A percentile compares a stretch with the other conserved stretches of the same genome.
These are phyloP conservation scores for Lycocerus yunnanus DNA, from an alignment of 2,888 invertebrate species.

Conservation along the genomic window DNA sequence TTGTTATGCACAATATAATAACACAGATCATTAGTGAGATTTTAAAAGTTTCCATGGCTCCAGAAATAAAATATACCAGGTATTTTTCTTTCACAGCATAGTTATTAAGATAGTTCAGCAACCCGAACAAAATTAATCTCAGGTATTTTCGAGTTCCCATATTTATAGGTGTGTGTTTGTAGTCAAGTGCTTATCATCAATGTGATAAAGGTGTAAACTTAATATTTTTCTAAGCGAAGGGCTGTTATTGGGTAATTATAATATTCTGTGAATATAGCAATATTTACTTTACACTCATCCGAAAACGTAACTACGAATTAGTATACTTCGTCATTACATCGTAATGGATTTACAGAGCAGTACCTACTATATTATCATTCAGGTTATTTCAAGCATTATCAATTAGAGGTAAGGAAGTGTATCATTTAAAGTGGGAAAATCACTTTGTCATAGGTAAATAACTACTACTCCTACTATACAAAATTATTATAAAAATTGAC, in stretches of 20 bases:
- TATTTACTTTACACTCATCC: background rate
- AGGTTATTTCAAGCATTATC: background rate
- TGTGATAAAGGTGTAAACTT: background rate
- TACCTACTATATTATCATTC: background rate
- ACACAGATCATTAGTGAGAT: constrained; percentile 4
- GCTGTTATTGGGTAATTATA: background rate
- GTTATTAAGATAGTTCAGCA: background rate
- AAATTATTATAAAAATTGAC: no score
- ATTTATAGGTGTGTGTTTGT: background rate
- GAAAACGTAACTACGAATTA: background rate
- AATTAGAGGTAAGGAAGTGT: background rate
- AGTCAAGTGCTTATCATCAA: background rate
- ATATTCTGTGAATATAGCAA: background rate
- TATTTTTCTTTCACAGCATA: constrained; percentile 5
- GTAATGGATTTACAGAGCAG: background rate
- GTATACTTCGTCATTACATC: background rate
- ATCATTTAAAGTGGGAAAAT: background rate
- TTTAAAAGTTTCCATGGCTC: background rate
- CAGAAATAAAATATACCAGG: background rate
- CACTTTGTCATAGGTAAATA: background rate
- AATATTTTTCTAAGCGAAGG: background rate
- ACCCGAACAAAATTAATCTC: background rate
- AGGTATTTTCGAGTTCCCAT: background rate
- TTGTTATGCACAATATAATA: constrained; percentile 9
- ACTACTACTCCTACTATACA: no score